Evolutionary conservation across 2,113 vertebrate species (phyloP), one percentile per base, ranked within the genome.

Genomic region (Neodon shergylaensis): DNA sequence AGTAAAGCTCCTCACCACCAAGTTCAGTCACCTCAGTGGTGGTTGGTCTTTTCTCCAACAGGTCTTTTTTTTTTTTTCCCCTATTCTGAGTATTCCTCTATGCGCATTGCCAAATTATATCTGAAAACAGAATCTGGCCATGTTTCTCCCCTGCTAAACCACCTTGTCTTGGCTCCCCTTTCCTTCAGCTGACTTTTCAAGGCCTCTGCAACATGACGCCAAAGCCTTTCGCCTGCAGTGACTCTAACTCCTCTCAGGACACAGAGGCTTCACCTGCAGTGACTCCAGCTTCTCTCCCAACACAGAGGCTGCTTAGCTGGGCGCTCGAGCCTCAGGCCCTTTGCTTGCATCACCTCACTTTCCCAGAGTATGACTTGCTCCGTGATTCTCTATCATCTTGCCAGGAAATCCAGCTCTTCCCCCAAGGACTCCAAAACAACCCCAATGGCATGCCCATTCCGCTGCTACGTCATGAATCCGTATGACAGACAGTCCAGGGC

Each of bases 371-470:
- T 9, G 22, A 11, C 24, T 39, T 61, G 49, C 16, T 54, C 36
- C 24, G 12, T 61, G 70, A 58, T 19, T 42, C 49, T 76, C 39
- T 54, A 7, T 73, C 19, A 72, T 39, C 49, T 85, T 82, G 7
- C 11, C 39, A 63, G 31, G 39, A 74, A 84, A 72, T 22, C n/a
- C 65, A 93, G 42, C 17, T 90, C 65, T 84, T 88, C 33, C 42
- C 11, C 24, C 49, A 44, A 70, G 77, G 31, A 66, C 42, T 47
- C 63, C 44, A 6, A 85, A 47, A 33, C 22, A 16, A 42, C 9
- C 17, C 9, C 10, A 24, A 52, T 1, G 16, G 31, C 54, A 44
- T 11, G 1, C 0, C 28, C 4, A 31, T 19, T 33, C 21, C 33
- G 58, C 26, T 61, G 22, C 16, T 31, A 16, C 14, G 5, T 44